phyloP scores from a whole-genome alignment of 1,140 invertebrate species.

The Pogonomyrmex barbatus region DNA sequence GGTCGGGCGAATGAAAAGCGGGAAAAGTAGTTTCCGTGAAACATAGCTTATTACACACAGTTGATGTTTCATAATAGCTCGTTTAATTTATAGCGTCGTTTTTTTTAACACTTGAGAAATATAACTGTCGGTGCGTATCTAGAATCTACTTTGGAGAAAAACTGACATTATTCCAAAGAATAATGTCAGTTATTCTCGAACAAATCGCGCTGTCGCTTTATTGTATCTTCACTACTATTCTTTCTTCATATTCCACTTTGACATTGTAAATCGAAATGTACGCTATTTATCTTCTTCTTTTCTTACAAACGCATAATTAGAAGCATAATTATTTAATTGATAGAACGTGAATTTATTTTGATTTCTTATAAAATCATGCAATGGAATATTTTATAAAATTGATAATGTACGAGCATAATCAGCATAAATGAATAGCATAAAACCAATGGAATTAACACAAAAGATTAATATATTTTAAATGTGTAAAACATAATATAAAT shows the following conservation, averaged over 20 bases:
- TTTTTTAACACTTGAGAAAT: background rate
- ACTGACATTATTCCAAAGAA: background rate
- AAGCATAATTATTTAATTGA: background rate
- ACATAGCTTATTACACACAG: constrained; percentile 8
- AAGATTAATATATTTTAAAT: constrained; percentile 4
- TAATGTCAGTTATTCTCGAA: constrained; percentile 3
- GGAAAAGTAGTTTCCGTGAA: background rate
- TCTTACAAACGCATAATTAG: background rate
- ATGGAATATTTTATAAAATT: background rate
- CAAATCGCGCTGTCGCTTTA: background rate
- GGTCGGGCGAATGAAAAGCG: background rate
- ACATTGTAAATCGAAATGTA: constrained; percentile 27
- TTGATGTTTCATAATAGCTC: constrained; percentile 13
- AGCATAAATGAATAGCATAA: background rate
- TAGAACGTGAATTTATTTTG: background rate
- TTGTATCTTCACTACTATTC: background rate
- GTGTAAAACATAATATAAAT: background rate
- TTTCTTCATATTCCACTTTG: background rate
- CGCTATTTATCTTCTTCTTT: background rate
- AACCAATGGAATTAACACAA: background rate
- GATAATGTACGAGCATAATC: background rate
- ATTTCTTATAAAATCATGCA: background rate
- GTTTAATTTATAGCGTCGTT: background rate
- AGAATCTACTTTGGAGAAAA: no score
- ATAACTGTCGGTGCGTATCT: background rate